Base-by-base conservation (phyloP, 2,888 invertebrate genomes). In the Agonopterix arenella region DNA sequence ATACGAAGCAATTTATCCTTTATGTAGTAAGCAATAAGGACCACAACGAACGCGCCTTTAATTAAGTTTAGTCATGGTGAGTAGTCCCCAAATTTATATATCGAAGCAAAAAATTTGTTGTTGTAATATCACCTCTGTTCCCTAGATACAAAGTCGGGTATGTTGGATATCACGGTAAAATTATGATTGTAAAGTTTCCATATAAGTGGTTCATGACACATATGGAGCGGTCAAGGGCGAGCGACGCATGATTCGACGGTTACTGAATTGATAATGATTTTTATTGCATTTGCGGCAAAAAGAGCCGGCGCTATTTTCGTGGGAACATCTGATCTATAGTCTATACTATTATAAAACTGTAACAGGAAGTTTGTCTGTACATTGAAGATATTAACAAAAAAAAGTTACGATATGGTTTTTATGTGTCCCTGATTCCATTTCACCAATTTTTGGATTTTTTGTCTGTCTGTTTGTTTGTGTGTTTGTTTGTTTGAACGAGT, bases 191-290 rank as follows among this genome's bases (percentile, higher is more conserved):
- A 51, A 55, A 54, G 48, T 55, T 50, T 49, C 51, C 36, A 38
- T 36, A 46, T 56, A 53, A 57, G 61, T 59, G 60, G 55, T 51
- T 44, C 52, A 50, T 52, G 54, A 48, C 58, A 47, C 56, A 59
- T 62, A 67, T 60, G 68, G 68, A 40, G 50, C 62, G 66, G 67
- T 65, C 71, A 73, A 73, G 73, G 75, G 63, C 70, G 52, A 36
- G 40, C 48, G 48, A 52, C 16, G 44, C 28, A 43, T 43, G 11
- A 28, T 16, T 45, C 44, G 10, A 28, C 44, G 43, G 8, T 45
- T 28, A 28, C n/a, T 45, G 44, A 9, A n/a, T 10, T 45, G 44
- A 45, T 28, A 45, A 44, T 44, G 13, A 9, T 11, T 11, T 13
- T 44, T 44, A 44, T 44, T 44, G 43, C 43, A 44, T 44, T 44